Base-by-base conservation (phyloP, 1,140 invertebrate genomes). In the Ditylenchus dipsaci region DNA sequence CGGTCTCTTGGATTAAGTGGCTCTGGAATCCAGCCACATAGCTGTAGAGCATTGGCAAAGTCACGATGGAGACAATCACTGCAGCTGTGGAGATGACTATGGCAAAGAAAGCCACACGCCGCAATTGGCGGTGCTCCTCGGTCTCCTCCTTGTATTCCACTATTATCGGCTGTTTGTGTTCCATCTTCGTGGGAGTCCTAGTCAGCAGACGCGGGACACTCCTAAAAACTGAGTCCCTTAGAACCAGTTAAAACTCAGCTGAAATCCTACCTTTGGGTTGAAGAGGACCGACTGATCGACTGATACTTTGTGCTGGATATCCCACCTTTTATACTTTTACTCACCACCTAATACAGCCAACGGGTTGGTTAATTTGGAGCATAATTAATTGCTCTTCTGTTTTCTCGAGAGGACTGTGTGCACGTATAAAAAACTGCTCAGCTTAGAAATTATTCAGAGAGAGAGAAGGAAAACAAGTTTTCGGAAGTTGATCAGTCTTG, bases 31-130 rank as follows among this genome's bases (percentile, higher is more conserved):
- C 61, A 42, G 78, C 78, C 17, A 82, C 81, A 63, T 83, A 82
- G 60, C 67, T 78, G 79, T 82, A 83, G 49, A 82, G 73, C 77
- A 83, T 78, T 21, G 80, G 80, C 27, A 82, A 68, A 11, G 80
- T 82, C 33, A 82, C 79, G 21, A 82, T 70, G 43, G 76, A 75
- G n/a, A 68, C 65, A 57, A 80, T 78, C 8, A 78, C 77, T 19
- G 77, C 77, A 13, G 66, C 74, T 30, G 78, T 82, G 21, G 74
- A 76, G 38, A 79, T 67, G 21, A 82, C 75, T 42, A 80, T 69
- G 5, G 78, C 71, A 26, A 80, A 68, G 19, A 73, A 80, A 26
- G 72, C 75, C 49, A 82, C 80, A 23, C 80, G 81, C 33, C 78
- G 75, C 65, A 83, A 60, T 65, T 75, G 73, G 26, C 73, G 73